phyloP scores from a whole-genome alignment of 2,797 vertebrate species.

The Gephyroberyx darwinii region DNA sequence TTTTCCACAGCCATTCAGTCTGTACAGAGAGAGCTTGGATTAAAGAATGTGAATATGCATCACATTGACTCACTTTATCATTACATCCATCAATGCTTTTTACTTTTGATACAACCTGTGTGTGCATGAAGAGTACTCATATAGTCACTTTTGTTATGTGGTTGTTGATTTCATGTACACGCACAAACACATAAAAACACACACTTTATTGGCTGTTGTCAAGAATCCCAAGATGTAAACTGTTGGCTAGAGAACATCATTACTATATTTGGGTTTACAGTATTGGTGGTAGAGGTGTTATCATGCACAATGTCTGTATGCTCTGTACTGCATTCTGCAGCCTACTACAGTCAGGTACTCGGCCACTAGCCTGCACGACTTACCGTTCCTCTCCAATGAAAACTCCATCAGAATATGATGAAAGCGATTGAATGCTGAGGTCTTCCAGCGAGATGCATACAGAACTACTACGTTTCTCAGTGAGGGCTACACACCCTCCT shows the following conservation, averaged over 20 bases:
- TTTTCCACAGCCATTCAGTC: slow-evolving; percentile 24
- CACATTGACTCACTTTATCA: slow-evolving; percentile 44
- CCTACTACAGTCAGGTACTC: no score
- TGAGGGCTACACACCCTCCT: not conserved
- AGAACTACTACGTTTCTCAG: not conserved
- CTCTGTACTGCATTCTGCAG: no score
- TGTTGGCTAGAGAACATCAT: slow-evolving; percentile 2
- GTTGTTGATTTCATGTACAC: no score
- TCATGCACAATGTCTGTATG: not conserved
- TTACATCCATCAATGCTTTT: slow-evolving; percentile 29
- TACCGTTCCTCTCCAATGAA: not conserved
- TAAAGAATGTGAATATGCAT: slow-evolving; percentile 57
- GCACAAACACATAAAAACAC: not conserved
- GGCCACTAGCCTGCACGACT: no score
- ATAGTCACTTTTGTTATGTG: no score
- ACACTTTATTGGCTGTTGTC: slow-evolving; percentile 34
- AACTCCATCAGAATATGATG: not conserved
- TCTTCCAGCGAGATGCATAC: not conserved
- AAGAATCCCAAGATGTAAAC: slow-evolving; percentile 14
- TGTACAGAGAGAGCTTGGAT: slow-evolving; percentile 38
- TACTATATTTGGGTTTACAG: not conserved
- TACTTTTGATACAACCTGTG: not conserved
- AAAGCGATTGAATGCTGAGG: slow-evolving; percentile 1
- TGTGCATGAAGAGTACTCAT: not conserved
- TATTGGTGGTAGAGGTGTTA: no score